phyloP scores from a whole-genome alignment of 2,113 vertebrate genomes.

The Podarcis raffonei region DNA sequence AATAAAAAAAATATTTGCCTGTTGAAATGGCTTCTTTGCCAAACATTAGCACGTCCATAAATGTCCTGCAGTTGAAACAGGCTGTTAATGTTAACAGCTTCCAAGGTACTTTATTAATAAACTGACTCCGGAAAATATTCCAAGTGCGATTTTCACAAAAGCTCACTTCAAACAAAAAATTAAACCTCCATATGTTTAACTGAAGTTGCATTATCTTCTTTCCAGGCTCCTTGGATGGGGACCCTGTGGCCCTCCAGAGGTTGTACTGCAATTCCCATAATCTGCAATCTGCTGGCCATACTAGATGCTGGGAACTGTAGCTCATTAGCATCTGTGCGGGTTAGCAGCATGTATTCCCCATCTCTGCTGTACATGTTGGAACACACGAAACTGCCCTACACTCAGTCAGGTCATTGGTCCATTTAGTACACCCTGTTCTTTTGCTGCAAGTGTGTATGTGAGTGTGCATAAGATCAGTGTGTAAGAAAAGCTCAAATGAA shows the following conservation, averaged over 20 bases:
- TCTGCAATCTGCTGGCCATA: background rate
- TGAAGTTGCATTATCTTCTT: background rate
- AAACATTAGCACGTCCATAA: conserved; percentile 32
- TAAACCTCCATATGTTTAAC: too few species aligned
- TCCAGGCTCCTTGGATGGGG: background rate
- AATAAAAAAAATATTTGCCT: background rate
- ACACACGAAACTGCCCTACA: background rate
- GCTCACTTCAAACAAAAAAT: background rate
- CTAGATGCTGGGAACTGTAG: background rate
- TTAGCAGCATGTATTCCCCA: background rate
- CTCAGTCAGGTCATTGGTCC: background rate
- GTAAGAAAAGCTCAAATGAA: background rate
- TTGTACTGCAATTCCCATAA: background rate
- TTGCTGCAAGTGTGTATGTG: background rate
- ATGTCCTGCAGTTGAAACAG: background rate
- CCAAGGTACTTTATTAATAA: conserved; percentile 28
- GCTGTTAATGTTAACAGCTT: conserved; percentile 13
- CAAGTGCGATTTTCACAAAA: background rate
- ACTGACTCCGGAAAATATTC: conserved; percentile 17
- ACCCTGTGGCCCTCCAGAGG: background rate
- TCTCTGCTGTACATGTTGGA: background rate
- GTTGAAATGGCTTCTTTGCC: background rate
- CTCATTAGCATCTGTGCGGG: background rate
- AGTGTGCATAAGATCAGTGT: background rate
- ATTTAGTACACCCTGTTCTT: background rate